These are phyloP conservation scores for Aeoliscus strigatus DNA, from an alignment of 2,797 vertebrate species.

Conservation along the genomic window DNA sequence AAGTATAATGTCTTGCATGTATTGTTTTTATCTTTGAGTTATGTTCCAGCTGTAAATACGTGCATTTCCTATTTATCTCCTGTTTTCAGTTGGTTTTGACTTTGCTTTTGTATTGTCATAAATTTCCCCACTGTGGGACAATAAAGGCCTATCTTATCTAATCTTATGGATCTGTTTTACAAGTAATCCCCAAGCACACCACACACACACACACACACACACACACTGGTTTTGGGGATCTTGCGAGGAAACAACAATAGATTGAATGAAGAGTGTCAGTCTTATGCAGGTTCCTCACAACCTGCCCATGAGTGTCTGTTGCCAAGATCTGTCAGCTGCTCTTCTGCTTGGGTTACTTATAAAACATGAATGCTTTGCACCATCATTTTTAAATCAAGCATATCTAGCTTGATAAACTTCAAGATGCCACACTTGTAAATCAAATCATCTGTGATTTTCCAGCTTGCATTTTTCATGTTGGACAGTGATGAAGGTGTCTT, in stretches of 20 bases:
- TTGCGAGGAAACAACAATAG: conserved; percentile 48
- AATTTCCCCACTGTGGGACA: no score
- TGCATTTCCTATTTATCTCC: no score
- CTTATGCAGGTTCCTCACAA: conserved; percentile 20
- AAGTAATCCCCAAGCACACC: no score
- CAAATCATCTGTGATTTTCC: neutral
- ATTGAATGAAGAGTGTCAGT: conserved; percentile 8
- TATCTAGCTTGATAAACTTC: neutral
- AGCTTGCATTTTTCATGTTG: neutral
- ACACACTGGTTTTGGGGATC: conserved; percentile 14
- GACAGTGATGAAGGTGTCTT: neutral
- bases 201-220: conserved; percentile 1
- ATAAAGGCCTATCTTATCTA: no score
- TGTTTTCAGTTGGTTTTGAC: no score
- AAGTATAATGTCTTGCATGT: no score
- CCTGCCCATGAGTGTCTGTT: conserved; percentile 9
- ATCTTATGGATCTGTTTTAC: conserved; percentile 7
- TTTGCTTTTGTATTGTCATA: no score
- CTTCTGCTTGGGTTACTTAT: conserved; percentile 1
- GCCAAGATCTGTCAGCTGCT: conserved; percentile 17
- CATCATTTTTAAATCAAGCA: conserved; percentile 4
- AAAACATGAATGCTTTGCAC: neutral
- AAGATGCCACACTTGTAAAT: neutral
- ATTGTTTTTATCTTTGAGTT: no score
- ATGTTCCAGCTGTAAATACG: no score